Base-by-base conservation (phyloP, 92 coral and sea anemone genomes). In the Palythoa grandis region DNA sequence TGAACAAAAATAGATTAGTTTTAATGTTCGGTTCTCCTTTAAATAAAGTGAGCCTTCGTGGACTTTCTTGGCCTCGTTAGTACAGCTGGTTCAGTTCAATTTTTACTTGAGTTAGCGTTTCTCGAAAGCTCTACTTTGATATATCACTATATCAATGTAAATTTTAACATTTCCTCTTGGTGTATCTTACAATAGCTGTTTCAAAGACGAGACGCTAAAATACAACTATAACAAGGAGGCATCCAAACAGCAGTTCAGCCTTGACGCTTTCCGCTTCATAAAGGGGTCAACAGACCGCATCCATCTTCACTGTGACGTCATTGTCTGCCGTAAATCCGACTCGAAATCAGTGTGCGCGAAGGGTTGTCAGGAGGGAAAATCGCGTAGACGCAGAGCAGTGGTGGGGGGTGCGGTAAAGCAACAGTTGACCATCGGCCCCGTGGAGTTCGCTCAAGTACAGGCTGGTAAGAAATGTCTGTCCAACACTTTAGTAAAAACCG, bases 171-270 rank as follows among this genome's bases (percentile, higher is more conserved):
- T 15, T 24, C 20, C 22, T 58, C n/a, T 63, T 63, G 13, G 1
- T 63, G 7, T 63, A 63, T 63, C 22, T 63, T 63, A 57, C 22
- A 19, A 23, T 65, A 94, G 98, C 25, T 94, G 98, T 63, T 72
- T 92, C 37, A 73, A 70, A 20, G 98, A 94, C 86, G 84, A 83
- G n/a, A 87, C 95, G 39, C 70, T 94, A 38, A 76, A 90, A 73
- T 90, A 87, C 80, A 82, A 88, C 24, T 86, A 88, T 86, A 61
- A 80, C 85, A 87, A 88, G 54, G 88, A 86, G 71, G 68, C 92
- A 3, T 29, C 91, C 7, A 77, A 73, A 9, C 93, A 91, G 68
- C 93, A 79, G 29, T 84, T 91, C 76, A 69, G 56, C 17, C 40
- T 91, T 24, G 53, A 68, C 0, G 88, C 91, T 29, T 87, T 91